Conservation (phyloP, 2,113 vertebrate species). For the Labrus mixtus region DNA sequence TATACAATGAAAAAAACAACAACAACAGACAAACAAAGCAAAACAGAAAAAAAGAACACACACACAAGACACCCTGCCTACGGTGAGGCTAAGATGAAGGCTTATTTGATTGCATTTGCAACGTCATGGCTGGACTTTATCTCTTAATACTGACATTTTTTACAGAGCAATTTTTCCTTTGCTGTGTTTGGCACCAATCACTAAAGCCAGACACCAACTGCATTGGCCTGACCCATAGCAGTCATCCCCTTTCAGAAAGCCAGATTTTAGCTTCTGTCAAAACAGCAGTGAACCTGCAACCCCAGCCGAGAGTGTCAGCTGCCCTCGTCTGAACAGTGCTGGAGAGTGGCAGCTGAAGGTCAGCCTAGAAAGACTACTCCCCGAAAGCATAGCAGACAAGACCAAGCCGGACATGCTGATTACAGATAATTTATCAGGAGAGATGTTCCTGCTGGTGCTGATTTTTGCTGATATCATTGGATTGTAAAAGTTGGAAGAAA, state of each 20-base stretch:
- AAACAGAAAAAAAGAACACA: too few relatives aligned
- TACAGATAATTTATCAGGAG: neutral
- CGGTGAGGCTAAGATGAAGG: too few relatives aligned
- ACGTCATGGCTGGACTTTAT: too few relatives aligned
- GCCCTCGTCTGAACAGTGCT: conserved; percentile 6
- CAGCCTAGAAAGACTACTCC: conserved; percentile 11
- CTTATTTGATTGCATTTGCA: too few relatives aligned
- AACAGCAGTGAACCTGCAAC: conserved; percentile 42
- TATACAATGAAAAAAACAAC: too few relatives aligned
- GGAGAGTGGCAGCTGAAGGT: conserved; percentile 42
- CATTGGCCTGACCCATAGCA: conserved; percentile 42
- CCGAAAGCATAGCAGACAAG: conserved; percentile 18
- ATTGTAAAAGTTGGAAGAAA: neutral
- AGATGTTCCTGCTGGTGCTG: neutral
- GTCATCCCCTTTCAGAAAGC: conserved; percentile 26
- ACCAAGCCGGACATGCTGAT: neutral
- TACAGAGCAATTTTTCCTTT: neutral
- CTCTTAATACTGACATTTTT: too few relatives aligned
- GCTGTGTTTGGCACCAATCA: conserved; percentile 20
- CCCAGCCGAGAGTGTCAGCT: conserved; percentile 35
- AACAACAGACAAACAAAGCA: too few relatives aligned
- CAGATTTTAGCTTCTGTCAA: conserved; percentile 50
- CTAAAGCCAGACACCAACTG: conserved; percentile 42
- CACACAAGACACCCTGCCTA: too few relatives aligned
- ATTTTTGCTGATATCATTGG: neutral